Evolutionary conservation across 2,888 invertebrate species (phyloP), one percentile per base, ranked within the genome.

Genomic region (Biston betularia): DNA sequence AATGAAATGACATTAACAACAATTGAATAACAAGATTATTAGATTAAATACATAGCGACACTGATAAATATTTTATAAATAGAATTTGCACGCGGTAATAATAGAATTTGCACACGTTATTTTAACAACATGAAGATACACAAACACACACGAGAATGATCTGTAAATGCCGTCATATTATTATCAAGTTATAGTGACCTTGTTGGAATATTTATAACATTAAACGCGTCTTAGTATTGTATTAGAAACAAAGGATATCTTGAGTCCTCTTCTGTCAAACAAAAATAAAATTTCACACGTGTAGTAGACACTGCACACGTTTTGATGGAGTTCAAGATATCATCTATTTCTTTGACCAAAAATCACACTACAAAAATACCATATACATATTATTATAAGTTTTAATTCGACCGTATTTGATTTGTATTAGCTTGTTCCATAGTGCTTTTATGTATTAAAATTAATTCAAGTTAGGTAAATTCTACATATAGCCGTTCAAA

Each of bases 131-230:
- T 38, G 8, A 15, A 15, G 40, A 40, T 40, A 40, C 6, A 9
- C 6, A 15, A 15, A 6, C 1, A 40, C 10, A 33, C 11, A 53
- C 7, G 34, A 52, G 15, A 40, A 38, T 53, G 24, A 15, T 50
- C 34, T 50, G 6, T 35, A 63, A 44, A 53, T 53, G 40, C 44
- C n/a, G 50, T 35, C 40, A 46, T 56, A 50, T 61, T 60, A 49
- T 40, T 10, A 50, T 50, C n/a, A 34, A 6, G 11, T 40, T 40
- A 53, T 14, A 9, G 38, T n/a, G 52, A 38, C 52, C 38, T 38
- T 35, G 14, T 10, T 9, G 12, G 49, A 5, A 1, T 5, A 42
- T 42, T 10, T 42, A 11, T 7, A 42, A 10, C 5, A n/a, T n/a
- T n/a, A 42, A 42, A 11, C 6, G 10, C 11, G 11, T 42, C 42